Evolutionary conservation across 2,113 vertebrate species (phyloP).

Genomic region (Paratilapia polleni): DNA sequence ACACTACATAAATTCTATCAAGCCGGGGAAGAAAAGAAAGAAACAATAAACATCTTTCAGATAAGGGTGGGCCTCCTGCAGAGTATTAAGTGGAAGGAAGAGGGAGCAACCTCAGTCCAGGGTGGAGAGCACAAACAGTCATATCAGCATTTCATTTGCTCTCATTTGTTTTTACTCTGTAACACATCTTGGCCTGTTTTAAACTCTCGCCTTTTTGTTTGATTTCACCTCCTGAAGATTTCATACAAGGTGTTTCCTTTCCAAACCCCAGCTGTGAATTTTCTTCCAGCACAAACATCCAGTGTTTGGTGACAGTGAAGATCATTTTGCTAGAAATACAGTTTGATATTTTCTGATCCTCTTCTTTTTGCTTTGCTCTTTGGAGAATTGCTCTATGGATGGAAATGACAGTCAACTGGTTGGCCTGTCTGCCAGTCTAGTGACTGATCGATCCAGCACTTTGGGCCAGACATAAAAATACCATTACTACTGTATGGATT

Average conservation of each 20-base stretch:
- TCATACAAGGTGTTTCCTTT: constrained; percentile 39
- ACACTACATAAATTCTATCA: constrained; percentile 15
- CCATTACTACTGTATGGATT: background rate
- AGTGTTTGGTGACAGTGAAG: constrained; percentile 24
- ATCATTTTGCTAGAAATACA: constrained; percentile 39
- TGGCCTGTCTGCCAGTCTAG: constrained; percentile 5
- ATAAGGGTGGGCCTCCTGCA: constrained; percentile 25
- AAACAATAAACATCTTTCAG: constrained; percentile 48
- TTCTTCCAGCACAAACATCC: constrained; percentile 43
- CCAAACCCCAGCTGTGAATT: constrained; percentile 42
- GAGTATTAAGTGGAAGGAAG: constrained; percentile 35
- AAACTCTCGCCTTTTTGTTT: constrained; percentile 47
- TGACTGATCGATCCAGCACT: background rate
- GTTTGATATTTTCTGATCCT: constrained; percentile 17
- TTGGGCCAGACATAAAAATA: constrained; percentile 21
- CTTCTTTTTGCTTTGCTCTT: background rate
- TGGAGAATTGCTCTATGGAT: background rate
- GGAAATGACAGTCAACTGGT: background rate
- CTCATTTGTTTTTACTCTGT: constrained; percentile 51
- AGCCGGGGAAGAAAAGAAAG: background rate
- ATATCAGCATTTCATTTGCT: constrained; percentile 59
- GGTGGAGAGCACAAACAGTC: constrained; percentile 38
- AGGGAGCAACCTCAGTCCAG: constrained; percentile 28
- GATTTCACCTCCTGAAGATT: constrained; percentile 51
- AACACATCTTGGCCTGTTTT: constrained; percentile 50